Evolutionary conservation across 1,140 invertebrate genomes (phyloP).

Genomic region (Proctacanthus coquilletti): DNA sequence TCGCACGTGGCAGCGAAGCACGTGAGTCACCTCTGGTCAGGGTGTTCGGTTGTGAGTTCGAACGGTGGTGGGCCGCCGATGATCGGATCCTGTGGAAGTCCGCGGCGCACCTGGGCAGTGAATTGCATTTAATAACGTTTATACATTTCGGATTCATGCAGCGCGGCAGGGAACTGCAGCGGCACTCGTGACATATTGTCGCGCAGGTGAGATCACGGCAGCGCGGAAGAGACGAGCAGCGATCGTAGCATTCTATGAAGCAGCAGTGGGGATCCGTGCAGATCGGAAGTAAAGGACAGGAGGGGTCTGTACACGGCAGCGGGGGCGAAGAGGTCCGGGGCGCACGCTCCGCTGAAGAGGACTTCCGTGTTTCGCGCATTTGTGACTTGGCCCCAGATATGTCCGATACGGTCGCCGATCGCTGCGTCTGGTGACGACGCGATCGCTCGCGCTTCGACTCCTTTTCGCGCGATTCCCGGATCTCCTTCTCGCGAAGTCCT

Average conservation of each 20-base stretch:
- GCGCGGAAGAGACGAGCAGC: constrained; percentile 2
- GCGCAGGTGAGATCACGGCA: constrained; percentile 19
- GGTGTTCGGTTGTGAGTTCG: constrained; percentile 27
- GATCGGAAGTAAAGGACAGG: constrained; percentile 26
- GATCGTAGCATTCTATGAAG: constrained; percentile 19
- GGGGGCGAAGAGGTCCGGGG: constrained; percentile 21
- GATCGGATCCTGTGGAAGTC: constrained; percentile 25
- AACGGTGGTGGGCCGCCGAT: constrained; percentile 26
- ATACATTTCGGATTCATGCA: constrained; percentile 30
- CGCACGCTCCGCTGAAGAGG: constrained; percentile 26
- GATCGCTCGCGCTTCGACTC: constrained; percentile 23
- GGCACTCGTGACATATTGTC: constrained; percentile 19
- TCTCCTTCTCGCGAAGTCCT: constrained; percentile 4
- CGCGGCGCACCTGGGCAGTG: constrained; percentile 30
- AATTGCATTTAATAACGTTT: constrained; percentile 30
- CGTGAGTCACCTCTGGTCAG: constrained; percentile 24
- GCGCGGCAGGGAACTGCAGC: constrained; percentile 20
- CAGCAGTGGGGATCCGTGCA: constrained; percentile 29
- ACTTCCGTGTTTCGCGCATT: constrained; percentile 13
- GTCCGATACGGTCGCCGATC: constrained; percentile 28
- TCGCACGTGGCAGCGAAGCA: constrained; percentile 10
- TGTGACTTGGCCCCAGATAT: constrained; percentile 14
- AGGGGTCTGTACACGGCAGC: constrained; percentile 24
- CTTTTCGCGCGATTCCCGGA: constrained; percentile 5
- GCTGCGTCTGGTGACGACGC: constrained; percentile 26